Percentiles rank a stretch among this genome's conserved stretches.
These are phyloP conservation scores for Luperina testacea DNA, from an alignment of 2,888 invertebrate genomes.

Conservation along the genomic window DNA sequence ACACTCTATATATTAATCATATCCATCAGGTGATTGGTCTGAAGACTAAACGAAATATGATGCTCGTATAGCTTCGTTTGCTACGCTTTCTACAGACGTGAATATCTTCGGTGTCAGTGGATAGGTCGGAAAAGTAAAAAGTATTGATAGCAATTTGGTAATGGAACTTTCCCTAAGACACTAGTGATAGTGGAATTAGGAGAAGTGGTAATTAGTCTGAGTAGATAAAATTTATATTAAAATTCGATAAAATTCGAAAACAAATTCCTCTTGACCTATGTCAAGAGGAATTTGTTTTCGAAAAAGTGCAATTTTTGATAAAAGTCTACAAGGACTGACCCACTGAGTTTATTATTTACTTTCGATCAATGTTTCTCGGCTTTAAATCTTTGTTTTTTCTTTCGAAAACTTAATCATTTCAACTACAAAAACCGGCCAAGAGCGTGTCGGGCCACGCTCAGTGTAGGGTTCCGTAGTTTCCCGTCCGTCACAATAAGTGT, in stretches of 20 bases:
- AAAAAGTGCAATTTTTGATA: background rate
- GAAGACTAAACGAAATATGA: constrained; percentile 37
- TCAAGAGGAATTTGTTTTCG: constrained; percentile 6
- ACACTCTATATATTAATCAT: constrained; percentile 30
- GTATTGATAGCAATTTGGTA: background rate
- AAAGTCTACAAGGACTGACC: background rate
- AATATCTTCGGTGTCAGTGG: constrained; percentile 25
- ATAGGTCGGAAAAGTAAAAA: constrained; percentile 33
- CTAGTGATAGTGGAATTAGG: constrained; percentile 4
- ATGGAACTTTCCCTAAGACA: constrained; percentile 21
- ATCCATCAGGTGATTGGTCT: constrained; percentile 39
- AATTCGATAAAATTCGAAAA: no score
- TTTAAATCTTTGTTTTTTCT: background rate
- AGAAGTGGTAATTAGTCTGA: background rate
- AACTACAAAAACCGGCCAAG: no score
- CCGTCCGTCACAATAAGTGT: no score
- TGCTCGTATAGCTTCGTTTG: constrained; percentile 27
- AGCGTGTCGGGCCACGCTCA: no score
- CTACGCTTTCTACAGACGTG: constrained; percentile 39
- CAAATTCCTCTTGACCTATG: no score
- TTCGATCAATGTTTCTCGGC: background rate
- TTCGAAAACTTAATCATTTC: background rate
- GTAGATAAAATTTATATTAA: constrained; percentile 21
- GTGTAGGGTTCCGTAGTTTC: no score
- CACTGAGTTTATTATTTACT: background rate